Evolutionary conservation across 2,888 invertebrate species (phyloP).

Genomic region (Leptarthrus brevirostris): DNA sequence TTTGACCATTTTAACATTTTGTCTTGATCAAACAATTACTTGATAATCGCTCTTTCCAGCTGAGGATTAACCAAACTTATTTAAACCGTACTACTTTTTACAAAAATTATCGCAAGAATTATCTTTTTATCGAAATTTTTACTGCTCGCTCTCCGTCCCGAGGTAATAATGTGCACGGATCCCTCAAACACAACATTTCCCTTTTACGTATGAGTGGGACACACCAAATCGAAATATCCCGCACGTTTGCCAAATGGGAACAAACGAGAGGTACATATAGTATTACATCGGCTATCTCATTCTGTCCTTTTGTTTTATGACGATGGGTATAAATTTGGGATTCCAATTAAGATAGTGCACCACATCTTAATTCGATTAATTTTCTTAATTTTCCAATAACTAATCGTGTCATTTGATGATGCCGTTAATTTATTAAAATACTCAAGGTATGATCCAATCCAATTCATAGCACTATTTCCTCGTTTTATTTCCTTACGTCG

Average conservation of each 20-base stretch:
- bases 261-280: background rate
- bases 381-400: background rate
- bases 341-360: constrained; percentile 1
- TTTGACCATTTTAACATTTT: constrained; percentile 9
- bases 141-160: constrained; percentile 9
- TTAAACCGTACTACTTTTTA: background rate
- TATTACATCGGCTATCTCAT: background rate
- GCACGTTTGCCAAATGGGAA: background rate
- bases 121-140: constrained; percentile 22
- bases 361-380: constrained; percentile 1
- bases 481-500: constrained; percentile 12
- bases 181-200: constrained; percentile 33
- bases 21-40: constrained; percentile 1
- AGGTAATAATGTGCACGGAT: constrained; percentile 16
- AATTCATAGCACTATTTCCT: constrained; percentile 20
- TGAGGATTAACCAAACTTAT: background rate
- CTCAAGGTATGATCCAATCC: background rate
- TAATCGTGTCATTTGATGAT: background rate
- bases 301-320: background rate
- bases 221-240: background rate
- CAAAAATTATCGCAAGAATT: constrained; percentile 1
- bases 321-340: background rate
- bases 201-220: background rate
- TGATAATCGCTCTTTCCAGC: background rate
- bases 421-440: background rate